These are phyloP conservation scores for Phalera bucephala DNA, from an alignment of 2,888 invertebrate genomes.

Conservation along the genomic window DNA sequence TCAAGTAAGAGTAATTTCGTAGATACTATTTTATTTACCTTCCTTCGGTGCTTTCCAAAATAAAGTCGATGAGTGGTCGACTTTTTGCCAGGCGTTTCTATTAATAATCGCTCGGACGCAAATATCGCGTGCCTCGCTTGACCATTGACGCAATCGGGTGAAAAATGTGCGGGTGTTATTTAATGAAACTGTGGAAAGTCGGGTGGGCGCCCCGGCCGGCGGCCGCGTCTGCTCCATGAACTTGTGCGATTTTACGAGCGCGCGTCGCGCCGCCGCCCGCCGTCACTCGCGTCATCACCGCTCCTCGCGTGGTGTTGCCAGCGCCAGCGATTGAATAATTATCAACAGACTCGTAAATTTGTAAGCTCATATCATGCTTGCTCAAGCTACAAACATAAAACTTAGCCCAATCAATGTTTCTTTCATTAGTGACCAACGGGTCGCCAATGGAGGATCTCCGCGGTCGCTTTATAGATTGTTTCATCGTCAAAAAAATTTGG, in stretches of 20 bases:
- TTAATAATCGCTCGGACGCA: constrained; percentile 73
- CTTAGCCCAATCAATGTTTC: no score
- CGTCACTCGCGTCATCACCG: constrained; percentile 25
- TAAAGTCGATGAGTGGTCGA: constrained; percentile 71
- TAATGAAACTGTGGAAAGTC: constrained; percentile 68
- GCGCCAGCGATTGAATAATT: no score
- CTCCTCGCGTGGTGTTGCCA: constrained; percentile 9
- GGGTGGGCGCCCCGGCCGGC: constrained; percentile 54
- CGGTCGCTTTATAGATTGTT: no score
- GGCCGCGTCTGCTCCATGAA: constrained; percentile 61
- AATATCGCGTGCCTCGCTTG: constrained; percentile 73
- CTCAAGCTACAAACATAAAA: no score
- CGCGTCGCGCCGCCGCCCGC: constrained; percentile 13
- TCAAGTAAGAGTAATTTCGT: constrained; percentile 55
- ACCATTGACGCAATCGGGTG: constrained; percentile 77
- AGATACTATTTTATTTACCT: constrained; percentile 75
- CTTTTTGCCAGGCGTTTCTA: constrained; percentile 74
- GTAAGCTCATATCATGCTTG: no score
- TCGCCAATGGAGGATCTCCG: no score
- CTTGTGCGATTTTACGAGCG: constrained; percentile 53
- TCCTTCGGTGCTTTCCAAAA: constrained; percentile 68
- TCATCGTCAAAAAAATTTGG: no score
- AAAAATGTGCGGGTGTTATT: constrained; percentile 77
- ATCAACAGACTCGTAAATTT: no score
- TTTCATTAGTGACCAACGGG: no score